phyloP scores from a whole-genome alignment of 2,113 vertebrate species.

The mouse (Mus musculus) region DNA sequence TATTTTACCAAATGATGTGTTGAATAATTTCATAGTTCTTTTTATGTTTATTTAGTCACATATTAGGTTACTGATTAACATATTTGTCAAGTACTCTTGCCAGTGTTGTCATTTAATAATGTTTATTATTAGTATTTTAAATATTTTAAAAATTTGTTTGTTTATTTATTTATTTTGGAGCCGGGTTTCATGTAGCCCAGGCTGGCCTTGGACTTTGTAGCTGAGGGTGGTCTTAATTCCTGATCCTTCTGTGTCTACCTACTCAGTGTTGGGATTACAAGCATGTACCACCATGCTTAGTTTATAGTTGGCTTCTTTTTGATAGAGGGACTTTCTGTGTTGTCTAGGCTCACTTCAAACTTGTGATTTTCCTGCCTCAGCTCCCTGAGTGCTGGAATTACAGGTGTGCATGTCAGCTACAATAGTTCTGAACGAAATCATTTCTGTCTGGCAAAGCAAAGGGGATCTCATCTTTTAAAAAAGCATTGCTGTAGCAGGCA shows the following conservation, averaged over 20 bases:
- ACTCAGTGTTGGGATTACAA: not conserved
- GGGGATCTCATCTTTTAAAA: not conserved
- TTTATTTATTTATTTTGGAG: not conserved
- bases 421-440: constrained; percentile 20
- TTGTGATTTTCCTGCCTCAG: not conserved
- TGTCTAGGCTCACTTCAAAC: not conserved
- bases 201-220: not conserved
- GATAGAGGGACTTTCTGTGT: not conserved
- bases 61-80: constrained; percentile 9
- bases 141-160: not conserved
- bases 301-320: not conserved
- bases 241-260: not conserved
- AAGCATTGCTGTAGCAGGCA: not conserved
- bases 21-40: not conserved
- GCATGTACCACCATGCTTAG: not conserved
- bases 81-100: constrained; percentile 5
- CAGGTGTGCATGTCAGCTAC: no score
- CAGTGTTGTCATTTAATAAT: not conserved
- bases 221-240: not conserved
- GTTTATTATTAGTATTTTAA: not conserved
- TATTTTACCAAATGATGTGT: not conserved
- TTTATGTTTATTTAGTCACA: not conserved
- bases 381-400: not conserved
- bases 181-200: not conserved
- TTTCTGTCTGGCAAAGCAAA: constrained; percentile 44